Evolutionary conservation across 2,797 vertebrate species (phyloP).

Genomic region (Bothrops alternatus): DNA sequence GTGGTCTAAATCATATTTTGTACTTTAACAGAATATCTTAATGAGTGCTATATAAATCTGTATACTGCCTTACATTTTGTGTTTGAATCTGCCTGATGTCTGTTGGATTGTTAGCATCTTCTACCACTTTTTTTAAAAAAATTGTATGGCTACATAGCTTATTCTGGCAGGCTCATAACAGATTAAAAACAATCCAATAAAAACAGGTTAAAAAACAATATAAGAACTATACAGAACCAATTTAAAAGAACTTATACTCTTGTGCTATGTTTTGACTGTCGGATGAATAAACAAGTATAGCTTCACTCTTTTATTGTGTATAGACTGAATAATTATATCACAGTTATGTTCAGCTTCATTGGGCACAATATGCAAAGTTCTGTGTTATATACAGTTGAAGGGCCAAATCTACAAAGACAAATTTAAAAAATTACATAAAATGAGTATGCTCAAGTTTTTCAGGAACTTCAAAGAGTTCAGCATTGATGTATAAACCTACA

Average conservation of each 20-base stretch:
- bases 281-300: neutral
- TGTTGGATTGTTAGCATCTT: neutral
- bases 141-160: neutral
- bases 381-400: neutral
- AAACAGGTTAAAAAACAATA: neutral
- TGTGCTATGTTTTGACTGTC: neutral
- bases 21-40: neutral
- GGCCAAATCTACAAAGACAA: neutral
- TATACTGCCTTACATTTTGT: neutral
- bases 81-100: neutral
- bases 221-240: neutral
- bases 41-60: neutral
- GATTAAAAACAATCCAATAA: neutral
- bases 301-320: neutral
- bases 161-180: neutral
- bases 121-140: neutral
- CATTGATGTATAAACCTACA: neutral
- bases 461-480: neutral
- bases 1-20: neutral
- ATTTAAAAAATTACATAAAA: neutral
- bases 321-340: neutral
- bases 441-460: neutral
- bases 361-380: neutral
- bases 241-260: neutral
- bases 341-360: neutral